These are phyloP conservation scores for Pangasius larnaudii DNA, from an alignment of 2,797 vertebrate genomes.

Conservation along the genomic window DNA sequence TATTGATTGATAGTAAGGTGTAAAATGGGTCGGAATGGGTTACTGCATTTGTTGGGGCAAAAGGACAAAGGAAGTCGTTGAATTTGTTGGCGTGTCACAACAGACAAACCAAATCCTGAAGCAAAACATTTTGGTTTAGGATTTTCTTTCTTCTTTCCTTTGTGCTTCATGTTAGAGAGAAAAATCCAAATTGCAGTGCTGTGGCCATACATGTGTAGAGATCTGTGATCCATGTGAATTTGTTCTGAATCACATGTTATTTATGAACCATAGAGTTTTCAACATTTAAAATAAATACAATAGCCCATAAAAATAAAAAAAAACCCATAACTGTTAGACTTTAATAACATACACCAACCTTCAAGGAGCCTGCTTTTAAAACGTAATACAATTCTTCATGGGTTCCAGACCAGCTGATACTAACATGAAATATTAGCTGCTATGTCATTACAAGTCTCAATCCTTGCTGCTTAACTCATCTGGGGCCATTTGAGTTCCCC, in stretches of 20 bases:
- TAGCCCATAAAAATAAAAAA: neutral
- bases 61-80: neutral
- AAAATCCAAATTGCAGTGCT: neutral
- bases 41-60: neutral
- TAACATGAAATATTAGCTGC: neutral
- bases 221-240: neutral
- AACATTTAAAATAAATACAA: slow-evolving; percentile 1
- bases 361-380: neutral
- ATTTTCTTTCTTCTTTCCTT: neutral
- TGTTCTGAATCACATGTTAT: neutral
- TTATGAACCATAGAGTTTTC: neutral
- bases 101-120: neutral
- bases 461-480: neutral
- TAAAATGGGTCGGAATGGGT: neutral
- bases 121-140: neutral
- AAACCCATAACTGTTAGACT: neutral
- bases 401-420: neutral
- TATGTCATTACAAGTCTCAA: neutral
- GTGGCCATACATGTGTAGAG: neutral
- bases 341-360: neutral
- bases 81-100: neutral
- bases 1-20: neutral
- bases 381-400: neutral
- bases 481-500: neutral
- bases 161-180: neutral